These are phyloP conservation scores for Urocitellus parryii DNA, from an alignment of 2,113 vertebrate species.

Conservation along the genomic window DNA sequence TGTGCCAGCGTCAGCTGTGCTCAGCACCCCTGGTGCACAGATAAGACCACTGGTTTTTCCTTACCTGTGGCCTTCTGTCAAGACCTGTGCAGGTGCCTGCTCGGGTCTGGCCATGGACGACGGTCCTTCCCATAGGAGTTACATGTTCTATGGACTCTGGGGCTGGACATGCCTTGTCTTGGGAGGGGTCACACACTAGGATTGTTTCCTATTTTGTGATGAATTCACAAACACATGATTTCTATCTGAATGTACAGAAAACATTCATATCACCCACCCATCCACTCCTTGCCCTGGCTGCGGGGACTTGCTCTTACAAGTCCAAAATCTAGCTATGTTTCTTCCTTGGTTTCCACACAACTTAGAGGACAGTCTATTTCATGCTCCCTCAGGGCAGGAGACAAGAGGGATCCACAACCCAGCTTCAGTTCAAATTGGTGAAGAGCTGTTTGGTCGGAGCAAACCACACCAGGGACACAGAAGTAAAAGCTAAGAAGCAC, in stretches of 20 bases:
- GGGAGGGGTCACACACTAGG: background rate
- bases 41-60: too few species aligned
- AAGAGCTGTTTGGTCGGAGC: background rate
- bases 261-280: background rate
- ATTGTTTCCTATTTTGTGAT: too few species aligned
- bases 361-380: background rate
- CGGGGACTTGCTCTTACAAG: background rate
- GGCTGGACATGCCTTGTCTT: background rate
- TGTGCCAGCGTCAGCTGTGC: accelerated
- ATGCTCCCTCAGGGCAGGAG: background rate
- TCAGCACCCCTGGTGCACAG: background rate
- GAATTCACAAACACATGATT: background rate
- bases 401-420: background rate
- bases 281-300: background rate
- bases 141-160: background rate
- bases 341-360: background rate
- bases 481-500: background rate
- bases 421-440: background rate
- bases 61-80: accelerated
- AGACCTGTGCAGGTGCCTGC: accelerated
- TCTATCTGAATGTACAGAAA: background rate
- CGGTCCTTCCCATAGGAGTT: background rate
- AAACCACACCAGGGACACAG: background rate
- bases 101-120: background rate
- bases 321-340: background rate